phyloP scores from a whole-genome alignment of 2,888 invertebrate species.

The Agriopis leucophaearia region DNA sequence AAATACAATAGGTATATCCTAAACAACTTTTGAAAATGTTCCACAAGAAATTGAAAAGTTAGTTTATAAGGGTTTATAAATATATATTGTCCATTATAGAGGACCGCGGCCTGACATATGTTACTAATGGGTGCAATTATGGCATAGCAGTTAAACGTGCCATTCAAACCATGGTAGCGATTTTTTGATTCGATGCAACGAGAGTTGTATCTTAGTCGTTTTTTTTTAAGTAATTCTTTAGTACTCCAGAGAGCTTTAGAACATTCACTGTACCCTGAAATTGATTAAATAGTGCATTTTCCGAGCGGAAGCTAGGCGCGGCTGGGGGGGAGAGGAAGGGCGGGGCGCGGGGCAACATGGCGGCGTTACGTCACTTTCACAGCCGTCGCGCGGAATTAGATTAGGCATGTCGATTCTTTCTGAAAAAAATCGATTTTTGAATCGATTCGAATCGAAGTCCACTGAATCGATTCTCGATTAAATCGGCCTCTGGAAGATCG shows the following conservation, averaged over 20 bases:
- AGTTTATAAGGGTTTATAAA: background rate
- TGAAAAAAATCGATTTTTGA: no score
- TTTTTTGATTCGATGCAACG: no score
- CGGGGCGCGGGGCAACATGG: conserved; percentile 72
- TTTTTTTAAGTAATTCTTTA: conserved; percentile 6
- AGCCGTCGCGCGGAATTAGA: conserved; percentile 81
- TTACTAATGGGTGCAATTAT: no score
- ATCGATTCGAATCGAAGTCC: no score
- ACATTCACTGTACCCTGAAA: conserved; percentile 74
- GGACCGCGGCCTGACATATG: no score
- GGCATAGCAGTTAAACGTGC: no score
- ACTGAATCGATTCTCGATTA: no score
- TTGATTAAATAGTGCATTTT: conserved; percentile 72
- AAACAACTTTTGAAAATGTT: background rate
- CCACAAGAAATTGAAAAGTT: background rate
- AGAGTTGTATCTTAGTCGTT: no score
- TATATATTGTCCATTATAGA: background rate
- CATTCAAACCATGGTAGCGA: no score
- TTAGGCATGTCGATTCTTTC: no score
- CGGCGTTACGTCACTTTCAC: conserved; percentile 83
- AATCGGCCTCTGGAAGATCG: no score
- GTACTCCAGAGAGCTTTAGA: conserved; percentile 48
- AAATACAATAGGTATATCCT: no score
- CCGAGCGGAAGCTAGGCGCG: conserved; percentile 55
- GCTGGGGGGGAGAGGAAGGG: conserved; percentile 56